These are phyloP conservation scores for Pan paniscus DNA, from an alignment of 2,113 vertebrate species.

Conservation along the genomic window DNA sequence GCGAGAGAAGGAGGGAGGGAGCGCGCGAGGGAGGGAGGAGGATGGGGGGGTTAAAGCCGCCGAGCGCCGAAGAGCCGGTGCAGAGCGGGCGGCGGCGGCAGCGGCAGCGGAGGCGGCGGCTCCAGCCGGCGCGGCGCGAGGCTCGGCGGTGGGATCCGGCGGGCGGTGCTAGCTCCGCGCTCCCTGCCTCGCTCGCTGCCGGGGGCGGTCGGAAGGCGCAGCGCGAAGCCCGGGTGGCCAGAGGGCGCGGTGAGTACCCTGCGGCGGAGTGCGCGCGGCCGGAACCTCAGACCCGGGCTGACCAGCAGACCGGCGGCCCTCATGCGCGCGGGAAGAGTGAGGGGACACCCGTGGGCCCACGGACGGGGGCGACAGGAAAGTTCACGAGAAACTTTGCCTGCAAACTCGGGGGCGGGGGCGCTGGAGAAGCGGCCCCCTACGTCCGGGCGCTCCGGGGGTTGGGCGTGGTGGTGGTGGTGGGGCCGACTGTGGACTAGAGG, in stretches of 20 bases:
- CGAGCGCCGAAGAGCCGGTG: constrained; percentile 77
- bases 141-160: constrained; percentile 51
- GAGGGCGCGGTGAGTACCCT: constrained; percentile 71
- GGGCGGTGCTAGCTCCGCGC: constrained; percentile 29
- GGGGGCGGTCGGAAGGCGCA: constrained; percentile 36
- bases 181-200: constrained; percentile 37
- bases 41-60: constrained; percentile 79
- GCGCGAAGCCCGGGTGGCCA: constrained; percentile 46
- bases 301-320: constrained; percentile 43
- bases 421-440: constrained; percentile 55
- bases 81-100: constrained; percentile 76
- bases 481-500: constrained; percentile 31
- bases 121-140: constrained; percentile 68
- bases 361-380: constrained; percentile 59
- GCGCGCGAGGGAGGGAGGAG: constrained; percentile 74
- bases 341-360: constrained; percentile 58
- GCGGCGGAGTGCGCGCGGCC: constrained; percentile 41
- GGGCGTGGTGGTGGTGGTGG: constrained; percentile 70
- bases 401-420: constrained; percentile 63
- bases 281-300: constrained; percentile 37
- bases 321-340: constrained; percentile 49
- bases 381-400: constrained; percentile 76
- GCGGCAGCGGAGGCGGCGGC: constrained; percentile 67
- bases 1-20: constrained; percentile 74
- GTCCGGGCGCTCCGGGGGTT: constrained; percentile 61